Percentiles rank a stretch among this genome's conserved stretches.
Conservation (phyloP, 2,888 invertebrate species). For the Cantharis lateralis region DNA sequence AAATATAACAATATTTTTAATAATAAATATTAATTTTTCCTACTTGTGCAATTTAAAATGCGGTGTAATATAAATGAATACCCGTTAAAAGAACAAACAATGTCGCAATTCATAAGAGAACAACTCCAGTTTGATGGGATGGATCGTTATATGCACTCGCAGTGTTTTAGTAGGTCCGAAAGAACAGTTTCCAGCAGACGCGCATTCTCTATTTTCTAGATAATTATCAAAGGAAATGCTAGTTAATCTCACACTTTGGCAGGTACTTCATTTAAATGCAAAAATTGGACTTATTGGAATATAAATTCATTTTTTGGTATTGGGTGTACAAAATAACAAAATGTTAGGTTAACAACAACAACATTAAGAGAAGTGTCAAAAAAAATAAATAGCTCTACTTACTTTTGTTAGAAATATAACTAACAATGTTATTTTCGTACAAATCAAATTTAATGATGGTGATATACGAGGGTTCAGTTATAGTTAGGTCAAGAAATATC, state of each 20-base stretch:
- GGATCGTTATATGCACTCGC: constrained; percentile 36
- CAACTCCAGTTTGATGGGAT: constrained; percentile 34
- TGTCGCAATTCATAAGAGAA: constrained; percentile 33
- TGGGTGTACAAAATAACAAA: not conserved
- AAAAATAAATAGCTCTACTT: not conserved
- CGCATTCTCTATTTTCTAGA: constrained; percentile 6
- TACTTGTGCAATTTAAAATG: not conserved
- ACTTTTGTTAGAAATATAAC: not conserved
- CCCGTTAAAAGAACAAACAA: constrained; percentile 32
- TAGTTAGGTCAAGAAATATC: not conserved
- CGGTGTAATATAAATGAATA: constrained; percentile 3
- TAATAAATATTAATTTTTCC: not conserved
- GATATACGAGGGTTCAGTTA: not conserved
- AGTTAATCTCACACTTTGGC: not conserved
- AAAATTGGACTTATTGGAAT: not conserved
- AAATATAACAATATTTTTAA: too few relatives aligned
- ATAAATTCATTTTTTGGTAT: not conserved
- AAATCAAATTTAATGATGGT: not conserved
- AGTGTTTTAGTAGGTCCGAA: constrained; percentile 12
- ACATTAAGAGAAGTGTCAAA: not conserved
- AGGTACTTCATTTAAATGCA: not conserved
- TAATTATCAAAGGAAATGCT: constrained; percentile 9
- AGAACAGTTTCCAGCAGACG: constrained; percentile 16
- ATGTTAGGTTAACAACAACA: not conserved
- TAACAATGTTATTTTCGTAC: not conserved